Conservation (phyloP, 2,113 vertebrate genomes). For the Dicentrarchus labrax region DNA sequence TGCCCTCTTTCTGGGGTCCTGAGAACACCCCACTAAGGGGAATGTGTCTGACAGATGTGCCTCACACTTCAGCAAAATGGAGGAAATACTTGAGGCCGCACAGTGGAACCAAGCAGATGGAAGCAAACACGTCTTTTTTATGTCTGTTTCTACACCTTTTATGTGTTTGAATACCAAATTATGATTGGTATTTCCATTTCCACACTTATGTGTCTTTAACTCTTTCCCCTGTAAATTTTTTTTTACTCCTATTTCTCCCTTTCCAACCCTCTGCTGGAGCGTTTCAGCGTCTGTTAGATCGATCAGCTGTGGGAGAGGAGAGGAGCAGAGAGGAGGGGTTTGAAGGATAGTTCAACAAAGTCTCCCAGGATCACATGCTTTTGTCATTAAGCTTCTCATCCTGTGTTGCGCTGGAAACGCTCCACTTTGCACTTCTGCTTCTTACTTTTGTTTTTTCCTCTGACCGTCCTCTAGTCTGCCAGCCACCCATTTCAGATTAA, state of each 20-base stretch:
- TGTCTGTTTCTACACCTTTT: slow-evolving; percentile 32
- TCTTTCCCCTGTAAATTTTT: slow-evolving; percentile 4
- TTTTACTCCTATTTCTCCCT: neutral
- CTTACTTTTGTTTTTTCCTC: slow-evolving; percentile 19
- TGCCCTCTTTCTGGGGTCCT: slow-evolving; percentile 45
- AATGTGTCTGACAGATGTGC: slow-evolving; percentile 80
- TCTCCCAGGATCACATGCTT: slow-evolving; percentile 73
- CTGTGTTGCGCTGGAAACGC: slow-evolving; percentile 52
- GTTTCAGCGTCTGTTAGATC: slow-evolving; percentile 60
- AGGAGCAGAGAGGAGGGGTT: slow-evolving; percentile 37
- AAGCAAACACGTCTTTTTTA: slow-evolving; percentile 40
- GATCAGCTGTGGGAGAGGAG: slow-evolving; percentile 59
- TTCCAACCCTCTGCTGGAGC: slow-evolving; percentile 11
- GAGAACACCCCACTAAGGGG: slow-evolving; percentile 59
- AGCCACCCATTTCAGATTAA: slow-evolving; percentile 38
- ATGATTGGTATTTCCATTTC: slow-evolving; percentile 52
- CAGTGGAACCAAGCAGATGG: slow-evolving; percentile 41
- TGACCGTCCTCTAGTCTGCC: slow-evolving; percentile 4
- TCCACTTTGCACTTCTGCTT: slow-evolving; percentile 41
- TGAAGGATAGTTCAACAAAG: slow-evolving; percentile 54
- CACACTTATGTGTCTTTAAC: slow-evolving; percentile 21
- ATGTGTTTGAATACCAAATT: slow-evolving; percentile 38
- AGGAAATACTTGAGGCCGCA: slow-evolving; percentile 56
- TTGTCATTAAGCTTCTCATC: slow-evolving; percentile 72
- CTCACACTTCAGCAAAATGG: slow-evolving; percentile 58